phyloP scores from a whole-genome alignment of 2,113 vertebrate genomes.

The Cavia porcellus region DNA sequence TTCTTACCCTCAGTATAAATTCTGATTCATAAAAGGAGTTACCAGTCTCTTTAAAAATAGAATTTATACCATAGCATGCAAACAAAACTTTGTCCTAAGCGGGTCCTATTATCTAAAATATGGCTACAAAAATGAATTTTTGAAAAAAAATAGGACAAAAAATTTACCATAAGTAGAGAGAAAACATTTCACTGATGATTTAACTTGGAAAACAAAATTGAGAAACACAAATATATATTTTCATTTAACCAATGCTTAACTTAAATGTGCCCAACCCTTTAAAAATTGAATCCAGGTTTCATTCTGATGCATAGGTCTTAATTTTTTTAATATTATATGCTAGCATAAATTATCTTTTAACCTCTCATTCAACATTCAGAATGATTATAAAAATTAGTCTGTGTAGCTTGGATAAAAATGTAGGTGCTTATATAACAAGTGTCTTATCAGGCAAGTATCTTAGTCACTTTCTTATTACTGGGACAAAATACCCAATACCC shows the following conservation, averaged over 20 bases:
- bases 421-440: background rate
- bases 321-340: background rate
- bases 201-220: background rate
- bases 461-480: background rate
- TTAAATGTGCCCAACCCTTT: background rate
- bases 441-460: background rate
- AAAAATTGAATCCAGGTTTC: background rate
- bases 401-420: background rate
- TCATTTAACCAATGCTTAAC: background rate
- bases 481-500: background rate
- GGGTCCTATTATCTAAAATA: background rate
- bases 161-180: background rate
- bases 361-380: background rate
- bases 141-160: background rate
- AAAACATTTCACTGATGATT: background rate
- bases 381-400: background rate
- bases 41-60: background rate
- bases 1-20: background rate
- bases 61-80: background rate
- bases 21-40: background rate
- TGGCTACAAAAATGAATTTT: background rate
- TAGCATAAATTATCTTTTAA: background rate
- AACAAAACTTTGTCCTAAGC: background rate
- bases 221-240: background rate
- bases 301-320: background rate